Conservation (phyloP, 2,888 invertebrate species). For the Drosophila neoperkinsi region DNA sequence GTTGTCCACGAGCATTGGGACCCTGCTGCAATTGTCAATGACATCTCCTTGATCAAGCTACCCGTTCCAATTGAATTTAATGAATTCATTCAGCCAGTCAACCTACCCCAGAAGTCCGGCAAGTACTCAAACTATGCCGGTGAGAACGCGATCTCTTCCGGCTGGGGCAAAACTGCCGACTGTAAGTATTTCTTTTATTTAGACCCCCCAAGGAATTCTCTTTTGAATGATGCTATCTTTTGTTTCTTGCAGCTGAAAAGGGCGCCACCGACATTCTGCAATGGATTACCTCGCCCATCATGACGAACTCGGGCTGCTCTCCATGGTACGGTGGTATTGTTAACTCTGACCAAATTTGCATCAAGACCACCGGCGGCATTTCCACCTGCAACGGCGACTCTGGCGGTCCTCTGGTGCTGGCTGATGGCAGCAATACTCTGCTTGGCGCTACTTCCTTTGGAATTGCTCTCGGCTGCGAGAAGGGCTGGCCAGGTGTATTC, state of each 20-base stretch:
- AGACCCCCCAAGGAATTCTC: neutral
- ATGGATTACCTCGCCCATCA: constrained; percentile 64
- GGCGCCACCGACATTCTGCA: constrained; percentile 68
- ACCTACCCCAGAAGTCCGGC: constrained; percentile 61
- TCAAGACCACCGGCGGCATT: constrained; percentile 70
- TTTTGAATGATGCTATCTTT: neutral
- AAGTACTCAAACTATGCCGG: constrained; percentile 49
- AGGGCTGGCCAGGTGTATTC: constrained; percentile 82
- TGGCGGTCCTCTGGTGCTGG: constrained; percentile 81
- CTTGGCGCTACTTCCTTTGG: constrained; percentile 83
- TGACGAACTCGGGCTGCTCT: constrained; percentile 65
- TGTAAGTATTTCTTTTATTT: constrained; percentile 47
- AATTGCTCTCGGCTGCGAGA: constrained; percentile 79
- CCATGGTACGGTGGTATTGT: constrained; percentile 64
- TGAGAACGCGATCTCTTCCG: constrained; percentile 72
- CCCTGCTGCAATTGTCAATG: constrained; percentile 79
- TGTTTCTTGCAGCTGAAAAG: constrained; percentile 39
- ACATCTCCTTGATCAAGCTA: constrained; percentile 85
- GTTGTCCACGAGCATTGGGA: constrained; percentile 84
- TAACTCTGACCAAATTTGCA: constrained; percentile 67
- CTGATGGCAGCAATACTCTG: constrained; percentile 59
- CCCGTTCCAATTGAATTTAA: constrained; percentile 82
- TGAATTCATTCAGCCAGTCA: constrained; percentile 69
- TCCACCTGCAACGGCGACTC: constrained; percentile 84
- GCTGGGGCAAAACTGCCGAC: constrained; percentile 81